Evolutionary conservation across 2,113 vertebrate genomes (phyloP), one percentile per base, ranked within the genome.

Genomic region (Stigmatopora argus): DNA sequence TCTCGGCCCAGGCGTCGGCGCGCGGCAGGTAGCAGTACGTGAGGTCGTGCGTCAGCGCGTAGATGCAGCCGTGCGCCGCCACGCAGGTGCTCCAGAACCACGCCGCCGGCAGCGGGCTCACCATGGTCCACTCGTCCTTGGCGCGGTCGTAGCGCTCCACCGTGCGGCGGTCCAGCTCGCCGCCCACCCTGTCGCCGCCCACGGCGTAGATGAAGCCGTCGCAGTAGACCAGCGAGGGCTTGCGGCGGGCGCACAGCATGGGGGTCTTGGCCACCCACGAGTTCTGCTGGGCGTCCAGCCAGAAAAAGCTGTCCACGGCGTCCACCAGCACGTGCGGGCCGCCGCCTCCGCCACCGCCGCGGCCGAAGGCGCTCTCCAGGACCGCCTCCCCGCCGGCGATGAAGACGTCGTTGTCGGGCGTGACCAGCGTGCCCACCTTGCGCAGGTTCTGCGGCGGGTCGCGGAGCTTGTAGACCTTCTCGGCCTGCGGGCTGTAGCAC

Each of bases 261-360:
- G 94, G 93, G 0, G 95, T 94, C 86, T 98, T 99, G 78, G 93
- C 90, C 64, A 97, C 94, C 97, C 97, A 99, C 10, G 92, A 89
- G 81, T 99, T 99, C 74, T 98, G 96, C 90, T 99, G 97, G 0
- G 96, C 97, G 48, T 99, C 94, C 18, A 99, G 93, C 95, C 96
- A 98, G 69, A 95, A 99, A 89, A 99, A 98, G 83, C 93, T 95
- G 67, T 96, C 95, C 55, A 96, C 95, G 26, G 94, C 93, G 86
- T 93, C 92, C 88, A 95, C 96, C 48, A 93, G 89, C 3, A 92
- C 93, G 81, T 96, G 95, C 4, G 95, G 95, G 72, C 92, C 91
- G 21, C 92, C 93, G 72, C 92, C 91, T 19, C 92, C 93, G 84
- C 95, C 95, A 57, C 92, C 93, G 84, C 95, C 95, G 55, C 93